A percentile compares a stretch with the other conserved stretches of the same genome.
Conservation (phyloP, 2,113 vertebrate genomes). For the Hyaena hyaena region DNA sequence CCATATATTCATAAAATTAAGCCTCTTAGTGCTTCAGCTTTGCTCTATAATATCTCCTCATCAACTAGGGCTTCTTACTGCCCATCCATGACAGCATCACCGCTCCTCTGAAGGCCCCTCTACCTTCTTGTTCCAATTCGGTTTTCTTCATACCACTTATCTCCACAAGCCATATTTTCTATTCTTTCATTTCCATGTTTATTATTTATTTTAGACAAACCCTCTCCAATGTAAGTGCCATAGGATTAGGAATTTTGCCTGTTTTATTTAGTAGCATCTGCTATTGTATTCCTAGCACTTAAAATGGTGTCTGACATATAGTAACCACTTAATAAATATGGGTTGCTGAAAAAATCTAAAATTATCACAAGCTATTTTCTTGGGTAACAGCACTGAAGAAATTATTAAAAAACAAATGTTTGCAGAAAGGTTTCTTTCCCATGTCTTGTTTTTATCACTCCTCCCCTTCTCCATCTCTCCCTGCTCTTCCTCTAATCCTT, state of each 20-base stretch:
- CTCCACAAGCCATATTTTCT: neutral
- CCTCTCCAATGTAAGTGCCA: neutral
- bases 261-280: neutral
- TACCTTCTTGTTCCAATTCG: neutral
- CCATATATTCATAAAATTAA: neutral
- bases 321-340: neutral
- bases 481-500: neutral
- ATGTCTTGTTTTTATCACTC: neutral
- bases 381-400: neutral
- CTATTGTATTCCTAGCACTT: neutral
- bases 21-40: neutral
- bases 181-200: neutral
- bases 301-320: neutral
- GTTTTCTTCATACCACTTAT: neutral
- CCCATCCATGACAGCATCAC: neutral
- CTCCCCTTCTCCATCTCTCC: neutral
- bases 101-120: rapidly evolving
- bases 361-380: slow-evolving; percentile 21
- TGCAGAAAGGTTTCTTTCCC: neutral
- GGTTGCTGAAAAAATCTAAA: neutral
- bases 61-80: neutral
- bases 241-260: neutral
- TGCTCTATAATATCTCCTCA: neutral
- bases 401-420: neutral
- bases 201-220: neutral